Conservation (phyloP, 2,797 vertebrate genomes). For the Manis pentadactyla region DNA sequence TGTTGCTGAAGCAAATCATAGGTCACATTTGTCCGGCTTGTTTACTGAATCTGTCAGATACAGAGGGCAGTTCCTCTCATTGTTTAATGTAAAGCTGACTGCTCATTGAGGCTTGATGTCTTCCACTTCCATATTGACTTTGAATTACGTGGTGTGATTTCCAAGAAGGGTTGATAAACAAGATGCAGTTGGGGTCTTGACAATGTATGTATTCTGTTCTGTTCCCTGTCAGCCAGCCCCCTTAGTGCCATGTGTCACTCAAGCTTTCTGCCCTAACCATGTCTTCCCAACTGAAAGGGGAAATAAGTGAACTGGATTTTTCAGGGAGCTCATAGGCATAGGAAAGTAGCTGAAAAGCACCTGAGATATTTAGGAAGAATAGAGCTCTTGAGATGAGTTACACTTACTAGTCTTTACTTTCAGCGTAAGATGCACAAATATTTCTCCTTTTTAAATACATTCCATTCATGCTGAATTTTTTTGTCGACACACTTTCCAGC, state of each 20-base stretch:
- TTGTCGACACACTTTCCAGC: background rate
- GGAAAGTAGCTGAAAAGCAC: background rate
- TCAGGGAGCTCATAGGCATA: background rate
- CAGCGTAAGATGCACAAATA: background rate
- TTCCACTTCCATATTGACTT: background rate
- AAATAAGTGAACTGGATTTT: background rate
- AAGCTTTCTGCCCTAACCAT: background rate
- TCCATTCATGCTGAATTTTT: background rate
- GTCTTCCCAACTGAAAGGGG: background rate
- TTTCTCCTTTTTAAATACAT: background rate
- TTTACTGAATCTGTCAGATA: background rate
- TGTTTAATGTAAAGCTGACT: background rate
- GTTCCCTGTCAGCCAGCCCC: background rate
- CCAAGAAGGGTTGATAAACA: background rate
- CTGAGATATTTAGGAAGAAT: background rate
- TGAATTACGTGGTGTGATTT: constrained; percentile 10
- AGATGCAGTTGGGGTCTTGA: background rate
- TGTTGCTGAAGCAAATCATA: constrained; percentile 88
- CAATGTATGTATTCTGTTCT: background rate
- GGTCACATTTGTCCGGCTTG: too few species aligned
- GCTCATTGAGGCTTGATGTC: background rate
- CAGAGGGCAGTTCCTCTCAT: background rate
- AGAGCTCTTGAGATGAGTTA: background rate
- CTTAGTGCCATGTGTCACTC: background rate
- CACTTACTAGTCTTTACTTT: background rate